Evolutionary conservation across 2,113 vertebrate genomes (phyloP).

Genomic region (Ictalurus punctatus): DNA sequence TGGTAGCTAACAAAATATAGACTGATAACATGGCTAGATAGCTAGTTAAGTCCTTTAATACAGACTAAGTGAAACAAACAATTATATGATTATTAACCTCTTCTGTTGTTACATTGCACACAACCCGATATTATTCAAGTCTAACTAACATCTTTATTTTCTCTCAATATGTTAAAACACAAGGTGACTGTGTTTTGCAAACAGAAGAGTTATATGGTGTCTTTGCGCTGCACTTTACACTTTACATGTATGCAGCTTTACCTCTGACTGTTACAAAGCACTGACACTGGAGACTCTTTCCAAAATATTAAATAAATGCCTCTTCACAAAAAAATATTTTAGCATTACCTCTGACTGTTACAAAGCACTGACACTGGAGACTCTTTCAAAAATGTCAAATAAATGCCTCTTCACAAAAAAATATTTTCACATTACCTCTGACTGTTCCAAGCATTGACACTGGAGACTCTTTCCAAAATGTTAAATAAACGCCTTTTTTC

Average conservation of each 20-base stretch:
- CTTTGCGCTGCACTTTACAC: too few relatives aligned
- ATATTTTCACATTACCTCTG: neutral
- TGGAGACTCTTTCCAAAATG: neutral
- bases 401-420: neutral
- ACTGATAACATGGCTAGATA: neutral
- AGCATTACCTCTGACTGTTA: neutral
- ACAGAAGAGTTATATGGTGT: neutral
- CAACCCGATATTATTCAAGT: neutral
- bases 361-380: neutral
- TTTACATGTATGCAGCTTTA: neutral
- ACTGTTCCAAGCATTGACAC: neutral
- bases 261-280: too few relatives aligned
- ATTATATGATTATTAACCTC: neutral
- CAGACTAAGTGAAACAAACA: neutral
- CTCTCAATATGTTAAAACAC: neutral
- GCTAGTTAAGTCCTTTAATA: neutral
- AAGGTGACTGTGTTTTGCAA: neutral
- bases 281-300: neutral
- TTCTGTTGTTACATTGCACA: neutral
- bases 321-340: neutral
- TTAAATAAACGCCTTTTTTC: neutral
- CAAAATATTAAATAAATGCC: neutral
- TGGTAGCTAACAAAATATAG: neutral
- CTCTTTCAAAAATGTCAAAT: neutral
- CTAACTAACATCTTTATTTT: neutral